A percentile compares a stretch with the other conserved stretches of the same genome.
phyloP scores from a whole-genome alignment of 2,888 invertebrate genomes.

The Epinotia brunnichana region DNA sequence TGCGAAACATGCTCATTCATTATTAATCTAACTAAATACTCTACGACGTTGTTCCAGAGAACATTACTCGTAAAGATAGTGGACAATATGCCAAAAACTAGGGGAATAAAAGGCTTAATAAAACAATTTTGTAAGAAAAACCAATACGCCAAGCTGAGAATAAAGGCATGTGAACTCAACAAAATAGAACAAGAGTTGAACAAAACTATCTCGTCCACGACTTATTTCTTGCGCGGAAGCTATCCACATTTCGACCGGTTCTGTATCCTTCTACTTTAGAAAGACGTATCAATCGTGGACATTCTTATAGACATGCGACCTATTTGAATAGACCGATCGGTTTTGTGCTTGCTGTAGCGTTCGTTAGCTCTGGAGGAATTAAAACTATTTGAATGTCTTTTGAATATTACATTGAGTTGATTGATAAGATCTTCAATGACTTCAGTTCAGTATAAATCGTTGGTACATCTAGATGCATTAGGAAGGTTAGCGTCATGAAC shows the following conservation, averaged over 20 bases:
- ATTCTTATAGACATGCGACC: slow-evolving; percentile 1
- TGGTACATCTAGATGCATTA: background rate
- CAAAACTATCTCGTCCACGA: slow-evolving; percentile 65
- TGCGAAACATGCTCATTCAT: background rate
- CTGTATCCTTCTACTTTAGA: slow-evolving; percentile 46
- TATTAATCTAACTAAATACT: background rate
- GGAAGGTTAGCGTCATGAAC: background rate
- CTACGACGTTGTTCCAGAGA: background rate
- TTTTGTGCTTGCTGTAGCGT: slow-evolving; percentile 36
- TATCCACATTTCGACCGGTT: slow-evolving; percentile 69
- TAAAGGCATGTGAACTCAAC: slow-evolving; percentile 67
- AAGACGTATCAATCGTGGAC: background rate
- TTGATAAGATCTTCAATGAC: slow-evolving; percentile 16
- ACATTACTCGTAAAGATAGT: slow-evolving; percentile 16
- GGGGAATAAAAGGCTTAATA: slow-evolving; percentile 59
- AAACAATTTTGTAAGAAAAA: slow-evolving; percentile 65
- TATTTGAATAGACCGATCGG: slow-evolving; percentile 55
- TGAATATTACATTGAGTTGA: slow-evolving; percentile 34
- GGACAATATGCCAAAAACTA: slow-evolving; percentile 37
- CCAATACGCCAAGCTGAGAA: slow-evolving; percentile 64
- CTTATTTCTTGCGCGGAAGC: slow-evolving; percentile 76
- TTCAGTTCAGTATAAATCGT: slow-evolving; percentile 4
- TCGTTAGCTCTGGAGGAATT: slow-evolving; percentile 40
- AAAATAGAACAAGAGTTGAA: slow-evolving; percentile 66
- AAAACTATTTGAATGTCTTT: slow-evolving; percentile 43